Evolutionary conservation across 2,888 invertebrate species (phyloP).

Genomic region (Drosophila limbata): DNA sequence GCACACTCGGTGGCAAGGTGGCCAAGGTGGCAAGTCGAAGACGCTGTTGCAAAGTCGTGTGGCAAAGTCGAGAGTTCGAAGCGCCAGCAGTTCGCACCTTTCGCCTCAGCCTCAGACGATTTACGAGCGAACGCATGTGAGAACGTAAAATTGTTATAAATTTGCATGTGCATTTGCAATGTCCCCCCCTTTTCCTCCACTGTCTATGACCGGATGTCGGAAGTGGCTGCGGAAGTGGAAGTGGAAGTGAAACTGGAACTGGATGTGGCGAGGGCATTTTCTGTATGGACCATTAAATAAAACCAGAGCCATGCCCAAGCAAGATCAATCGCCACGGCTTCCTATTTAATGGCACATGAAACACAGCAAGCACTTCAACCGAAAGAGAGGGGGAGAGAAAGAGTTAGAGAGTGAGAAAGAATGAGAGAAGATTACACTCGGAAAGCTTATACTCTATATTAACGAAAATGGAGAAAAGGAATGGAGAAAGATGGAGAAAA

Average conservation of each 20-base stretch:
- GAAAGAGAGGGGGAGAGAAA: no score
- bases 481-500: no score
- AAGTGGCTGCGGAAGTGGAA: constrained; percentile 26
- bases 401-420: background rate
- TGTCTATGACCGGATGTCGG: constrained; percentile 12
- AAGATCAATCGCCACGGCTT: constrained; percentile 76
- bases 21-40: constrained; percentile 17
- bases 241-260: constrained; percentile 6
- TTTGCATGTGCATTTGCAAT: constrained; percentile 70
- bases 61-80: constrained; percentile 41
- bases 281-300: constrained; percentile 57
- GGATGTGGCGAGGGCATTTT: constrained; percentile 8
- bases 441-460: background rate
- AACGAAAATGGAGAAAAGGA: no score
- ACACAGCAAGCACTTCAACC: constrained; percentile 43
- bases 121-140: constrained; percentile 75
- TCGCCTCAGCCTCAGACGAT: constrained; percentile 63
- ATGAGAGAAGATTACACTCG: background rate
- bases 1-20: constrained; percentile 24
- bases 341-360: constrained; percentile 75
- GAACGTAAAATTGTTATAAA: constrained; percentile 80
- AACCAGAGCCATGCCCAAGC: constrained; percentile 50
- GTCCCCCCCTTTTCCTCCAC: background rate
- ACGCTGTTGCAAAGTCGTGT: constrained; percentile 30
- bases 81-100: constrained; percentile 76